Evolutionary conservation across 2,797 vertebrate genomes (phyloP).

Genomic region (Pogonophryne albipinna): DNA sequence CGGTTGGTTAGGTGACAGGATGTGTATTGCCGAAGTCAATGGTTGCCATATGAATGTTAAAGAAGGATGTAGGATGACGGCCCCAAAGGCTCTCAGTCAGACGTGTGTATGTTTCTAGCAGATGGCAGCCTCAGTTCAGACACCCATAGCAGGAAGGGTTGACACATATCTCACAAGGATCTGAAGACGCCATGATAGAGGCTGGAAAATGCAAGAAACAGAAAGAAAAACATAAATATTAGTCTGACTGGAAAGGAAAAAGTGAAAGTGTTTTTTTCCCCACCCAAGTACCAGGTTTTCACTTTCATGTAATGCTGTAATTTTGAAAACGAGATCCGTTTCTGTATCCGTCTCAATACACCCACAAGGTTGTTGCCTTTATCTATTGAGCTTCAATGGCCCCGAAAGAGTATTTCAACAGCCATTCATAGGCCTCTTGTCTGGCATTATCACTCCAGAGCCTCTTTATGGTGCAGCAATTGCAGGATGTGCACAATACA

Average conservation of each 20-base stretch:
- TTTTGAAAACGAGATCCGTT: constrained; percentile 14
- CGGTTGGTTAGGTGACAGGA: constrained; percentile 5
- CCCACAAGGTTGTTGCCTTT: constrained; percentile 3
- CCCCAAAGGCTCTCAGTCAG: background rate
- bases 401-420: constrained; percentile 21
- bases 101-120: constrained; percentile 3
- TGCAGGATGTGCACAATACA: constrained; percentile 19
- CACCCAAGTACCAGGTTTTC: background rate
- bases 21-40: background rate
- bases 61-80: background rate
- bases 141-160: constrained; percentile 79
- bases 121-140: constrained; percentile 53
- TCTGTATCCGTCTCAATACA: constrained; percentile 11
- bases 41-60: background rate
- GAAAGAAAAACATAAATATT: constrained; percentile 26
- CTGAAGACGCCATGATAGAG: constrained; percentile 50
- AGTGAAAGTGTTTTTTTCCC: background rate
- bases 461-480: constrained; percentile 18
- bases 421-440: constrained; percentile 34
- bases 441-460: constrained; percentile 31
- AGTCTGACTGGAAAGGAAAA: constrained; percentile 15
- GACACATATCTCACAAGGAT: constrained; percentile 83
- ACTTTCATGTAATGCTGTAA: background rate
- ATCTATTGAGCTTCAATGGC: constrained; percentile 31
- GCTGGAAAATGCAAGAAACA: constrained; percentile 57